Evolutionary conservation across 2,113 vertebrate species (phyloP), one percentile per base, ranked within the genome.

Genomic region (Psephotus haematonotus): DNA sequence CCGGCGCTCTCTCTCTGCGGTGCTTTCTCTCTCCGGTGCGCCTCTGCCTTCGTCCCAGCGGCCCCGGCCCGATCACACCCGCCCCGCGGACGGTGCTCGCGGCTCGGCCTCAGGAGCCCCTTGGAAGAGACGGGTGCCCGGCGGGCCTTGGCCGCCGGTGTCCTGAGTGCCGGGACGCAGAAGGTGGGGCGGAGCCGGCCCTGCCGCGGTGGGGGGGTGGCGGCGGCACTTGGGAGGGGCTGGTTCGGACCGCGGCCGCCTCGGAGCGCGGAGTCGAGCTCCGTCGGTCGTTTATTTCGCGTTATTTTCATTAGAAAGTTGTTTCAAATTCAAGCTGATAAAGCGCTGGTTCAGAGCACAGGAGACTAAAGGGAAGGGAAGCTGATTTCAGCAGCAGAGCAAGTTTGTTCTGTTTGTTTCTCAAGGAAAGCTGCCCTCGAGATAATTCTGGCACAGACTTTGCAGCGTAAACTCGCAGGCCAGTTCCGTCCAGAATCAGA

Each of bases 241-340:
- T 12, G 16, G 1, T 35, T 62, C 60, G 9, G 76, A 18, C 39
- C 14, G 52, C 50, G 41, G 29, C 19, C n/a, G 55, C 31, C 9
- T 31, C 55, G 55, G 55, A 18, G 82, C 55, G 17, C 22, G 9
- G 13, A 47, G 63, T 62, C 22, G 4, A 14, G 43, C 8, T 29
- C 52, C 60, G 35, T 27, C 46, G 69, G 41, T 31, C 67, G 46
- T 76, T 91, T 83, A 33, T 79, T 86, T 79, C 88, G 84, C 91
- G 93, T 95, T 96, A 88, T 59, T 88, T 95, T 97, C 96, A 97
- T 97, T 97, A 96, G 95, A 86, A 65, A 90, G 80, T 37, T 43
- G 76, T 53, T 84, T 90, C 68, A 90, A 84, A 37, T 86, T 91
- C 69, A 71, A 79, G 64, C 11, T 16, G 52, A 50, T 47, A 88